Base-by-base conservation (phyloP, 2,113 vertebrate species). In the Rhodinocichla rosea region DNA sequence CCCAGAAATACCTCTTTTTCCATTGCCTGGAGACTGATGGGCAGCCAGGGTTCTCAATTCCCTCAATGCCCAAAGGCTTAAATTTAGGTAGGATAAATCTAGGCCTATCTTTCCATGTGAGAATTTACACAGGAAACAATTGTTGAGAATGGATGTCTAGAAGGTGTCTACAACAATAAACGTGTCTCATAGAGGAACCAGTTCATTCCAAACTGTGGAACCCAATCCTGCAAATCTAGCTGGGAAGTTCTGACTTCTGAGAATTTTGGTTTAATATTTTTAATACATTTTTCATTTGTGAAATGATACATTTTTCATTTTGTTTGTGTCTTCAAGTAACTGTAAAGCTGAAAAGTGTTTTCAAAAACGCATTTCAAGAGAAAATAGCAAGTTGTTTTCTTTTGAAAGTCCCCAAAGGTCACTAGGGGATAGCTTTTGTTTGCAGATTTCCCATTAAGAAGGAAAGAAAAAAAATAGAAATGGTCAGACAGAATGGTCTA, bases 321-420 rank as follows among this genome's bases (percentile, higher is more conserved):
- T 0, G 2, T 73, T 85, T 79, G 7, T 74, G 83, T 90, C 62
- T 95, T 85, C 37, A 86, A 95, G 55, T 50, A 90, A 65, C 3
- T 32, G 6, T 74, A 50, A 78, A 79, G 23, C 14, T 39, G 37
- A 42, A 68, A 92, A 57, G 2, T 30, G 20, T 64, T 82, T 91
- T 71, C 23, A 44, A 64, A 91, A 83, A 73, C 60, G 7, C 19
- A 50, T 74, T 85, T 89, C 15, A 60, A 80, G 45, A 68, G 50
- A 71, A 80, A 73, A 90, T 62, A 89, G 27, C 6, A 62, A 17
- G 22, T 55, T 82, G 13, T 68, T 96, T 94, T 73, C 63, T 92
- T 88, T 40, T 81, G 50, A 80, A 93, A 95, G n/a, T 53, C 71
- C 30, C 17, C 19, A 55, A 70, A 83, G 27, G 55, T 88, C 59